These are phyloP conservation scores for Hydrozoanthus gracilis DNA, from an alignment of 92 coral and sea anemone species.

Conservation along the genomic window DNA sequence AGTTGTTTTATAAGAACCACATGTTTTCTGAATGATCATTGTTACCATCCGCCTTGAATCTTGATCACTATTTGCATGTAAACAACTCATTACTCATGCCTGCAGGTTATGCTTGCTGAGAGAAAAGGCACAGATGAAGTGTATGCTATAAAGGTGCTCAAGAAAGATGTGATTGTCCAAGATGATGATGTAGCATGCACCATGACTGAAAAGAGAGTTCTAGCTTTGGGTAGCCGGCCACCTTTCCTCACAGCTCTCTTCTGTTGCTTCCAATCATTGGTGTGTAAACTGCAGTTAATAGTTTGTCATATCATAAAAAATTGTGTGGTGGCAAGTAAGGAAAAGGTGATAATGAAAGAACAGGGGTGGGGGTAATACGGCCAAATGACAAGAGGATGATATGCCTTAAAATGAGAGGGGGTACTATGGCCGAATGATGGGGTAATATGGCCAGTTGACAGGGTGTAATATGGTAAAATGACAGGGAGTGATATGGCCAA, in stretches of 20 bases:
- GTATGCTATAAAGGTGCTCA: constrained; percentile 96
- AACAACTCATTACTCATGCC: background rate
- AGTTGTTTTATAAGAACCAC: too few species aligned
- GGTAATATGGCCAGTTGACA: too few species aligned
- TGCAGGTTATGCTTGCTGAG: constrained; percentile 94
- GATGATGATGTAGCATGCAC: constrained; percentile 98
- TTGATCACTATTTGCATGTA: background rate
- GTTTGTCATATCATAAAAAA: background rate
- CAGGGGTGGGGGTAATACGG: too few species aligned
- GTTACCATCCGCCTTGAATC: too few species aligned
- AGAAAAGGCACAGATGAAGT: constrained; percentile 91
- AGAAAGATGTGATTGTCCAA: constrained; percentile 97
- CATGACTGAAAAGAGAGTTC: constrained; percentile 96
- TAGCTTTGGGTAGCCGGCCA: constrained; percentile 87
- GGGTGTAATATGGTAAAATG: too few species aligned
- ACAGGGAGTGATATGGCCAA: too few species aligned
- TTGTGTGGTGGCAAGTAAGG: background rate
- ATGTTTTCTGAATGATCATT: too few species aligned
- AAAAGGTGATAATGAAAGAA: background rate
- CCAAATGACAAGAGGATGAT: too few species aligned
- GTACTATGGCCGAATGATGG: too few species aligned
- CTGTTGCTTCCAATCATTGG: constrained; percentile 97
- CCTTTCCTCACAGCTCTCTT: constrained; percentile 94
- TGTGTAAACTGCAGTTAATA: constrained; percentile 41
- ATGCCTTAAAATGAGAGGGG: too few species aligned